Conservation (phyloP, 2,888 invertebrate genomes). For the Drosophila multiciliata region DNA sequence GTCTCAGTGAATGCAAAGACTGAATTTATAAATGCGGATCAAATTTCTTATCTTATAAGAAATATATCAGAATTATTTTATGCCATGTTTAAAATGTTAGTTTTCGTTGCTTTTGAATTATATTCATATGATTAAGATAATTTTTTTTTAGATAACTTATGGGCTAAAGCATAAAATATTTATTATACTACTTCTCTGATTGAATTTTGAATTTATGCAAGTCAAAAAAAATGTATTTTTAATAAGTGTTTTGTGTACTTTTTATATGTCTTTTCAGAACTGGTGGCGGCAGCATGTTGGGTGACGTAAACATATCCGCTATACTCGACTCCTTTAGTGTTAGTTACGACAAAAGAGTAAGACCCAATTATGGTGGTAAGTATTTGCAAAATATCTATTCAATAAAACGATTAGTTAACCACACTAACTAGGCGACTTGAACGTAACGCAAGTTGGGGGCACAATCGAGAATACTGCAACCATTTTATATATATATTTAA, state of each 20-base stretch:
- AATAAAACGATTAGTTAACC: constrained; percentile 29
- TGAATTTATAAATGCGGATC: background rate
- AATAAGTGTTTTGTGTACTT: background rate
- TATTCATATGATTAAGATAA: background rate
- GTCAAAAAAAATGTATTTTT: too few relatives aligned
- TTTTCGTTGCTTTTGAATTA: background rate
- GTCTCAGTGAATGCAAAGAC: background rate
- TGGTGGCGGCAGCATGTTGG: constrained; percentile 90
- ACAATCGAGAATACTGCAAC: constrained; percentile 10
- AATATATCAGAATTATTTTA: background rate
- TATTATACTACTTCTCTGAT: background rate
- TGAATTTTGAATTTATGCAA: background rate
- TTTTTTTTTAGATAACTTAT: background rate
- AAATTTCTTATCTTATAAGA: background rate
- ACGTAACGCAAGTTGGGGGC: constrained; percentile 50
- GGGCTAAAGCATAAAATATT: background rate
- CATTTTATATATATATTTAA: constrained; percentile 1
- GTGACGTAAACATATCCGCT: constrained; percentile 97
- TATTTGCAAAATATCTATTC: constrained; percentile 56
- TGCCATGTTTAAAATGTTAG: background rate
- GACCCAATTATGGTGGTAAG: constrained; percentile 99
- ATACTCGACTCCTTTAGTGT: constrained; percentile 97
- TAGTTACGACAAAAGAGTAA: constrained; percentile 99
- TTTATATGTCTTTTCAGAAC: constrained; percentile 71
- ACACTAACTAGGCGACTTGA: constrained; percentile 61